Percentiles rank a stretch among this genome's conserved stretches.
These are phyloP conservation scores for Volucella inanis DNA, from an alignment of 2,888 invertebrate species.

Conservation along the genomic window DNA sequence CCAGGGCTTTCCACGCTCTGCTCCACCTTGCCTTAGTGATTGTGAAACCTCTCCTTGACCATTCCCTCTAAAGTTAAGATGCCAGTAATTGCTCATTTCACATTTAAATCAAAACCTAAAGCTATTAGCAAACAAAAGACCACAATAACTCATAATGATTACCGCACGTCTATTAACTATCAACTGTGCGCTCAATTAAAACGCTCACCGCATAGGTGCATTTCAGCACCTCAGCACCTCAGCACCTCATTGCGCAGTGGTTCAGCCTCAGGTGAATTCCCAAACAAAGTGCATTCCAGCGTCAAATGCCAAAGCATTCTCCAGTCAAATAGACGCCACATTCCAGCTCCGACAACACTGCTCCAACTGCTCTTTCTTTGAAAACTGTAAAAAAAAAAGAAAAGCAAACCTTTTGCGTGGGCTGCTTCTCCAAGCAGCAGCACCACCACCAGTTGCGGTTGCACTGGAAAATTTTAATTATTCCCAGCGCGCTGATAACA, in stretches of 20 bases:
- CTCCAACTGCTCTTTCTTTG: not conserved
- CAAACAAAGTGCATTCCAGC: slow-evolving; percentile 56
- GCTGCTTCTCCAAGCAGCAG: slow-evolving; percentile 16
- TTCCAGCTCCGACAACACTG: slow-evolving; percentile 25
- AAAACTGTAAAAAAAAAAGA: not conserved
- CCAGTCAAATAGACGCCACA: slow-evolving; percentile 53
- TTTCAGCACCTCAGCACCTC: no score
- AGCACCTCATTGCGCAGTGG: not conserved
- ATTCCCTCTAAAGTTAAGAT: no score
- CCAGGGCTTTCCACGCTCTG: no score
- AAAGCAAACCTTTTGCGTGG: slow-evolving; percentile 41
- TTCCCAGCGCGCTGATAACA: slow-evolving; percentile 56
- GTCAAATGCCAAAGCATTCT: slow-evolving; percentile 62
- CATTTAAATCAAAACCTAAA: no score
- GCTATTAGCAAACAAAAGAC: no score
- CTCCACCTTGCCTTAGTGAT: no score
- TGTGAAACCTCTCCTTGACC: no score
- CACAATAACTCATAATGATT: no score
- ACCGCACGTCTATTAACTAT: no score
- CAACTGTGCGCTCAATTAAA: no score
- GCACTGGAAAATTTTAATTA: slow-evolving; percentile 61
- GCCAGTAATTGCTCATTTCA: no score
- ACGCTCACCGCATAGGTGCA: no score
- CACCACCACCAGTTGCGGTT: slow-evolving; percentile 30
- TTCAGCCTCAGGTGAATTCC: slow-evolving; percentile 27